These are phyloP conservation scores for Gopherus flavomarginatus DNA, from an alignment of 2,113 vertebrate species.

Conservation along the genomic window DNA sequence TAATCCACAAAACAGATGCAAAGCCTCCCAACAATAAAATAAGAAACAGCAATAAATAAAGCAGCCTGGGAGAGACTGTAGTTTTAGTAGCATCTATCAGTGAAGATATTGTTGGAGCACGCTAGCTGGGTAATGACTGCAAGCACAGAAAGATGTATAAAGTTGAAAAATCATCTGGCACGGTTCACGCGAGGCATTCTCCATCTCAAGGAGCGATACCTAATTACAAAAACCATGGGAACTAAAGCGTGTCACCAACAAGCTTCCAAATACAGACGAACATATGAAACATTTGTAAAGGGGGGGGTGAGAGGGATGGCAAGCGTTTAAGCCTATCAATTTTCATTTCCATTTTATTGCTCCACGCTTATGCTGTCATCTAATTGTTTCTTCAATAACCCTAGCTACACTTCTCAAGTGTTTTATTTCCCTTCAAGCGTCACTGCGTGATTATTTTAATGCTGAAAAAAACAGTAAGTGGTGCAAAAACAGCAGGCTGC, in stretches of 20 bases:
- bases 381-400: constrained; percentile 8
- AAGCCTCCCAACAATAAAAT: neutral
- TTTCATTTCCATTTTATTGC: constrained; percentile 18
- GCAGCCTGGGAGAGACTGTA: neutral
- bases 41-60: neutral
- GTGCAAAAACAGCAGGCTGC: neutral
- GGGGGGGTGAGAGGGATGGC: neutral
- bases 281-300: neutral
- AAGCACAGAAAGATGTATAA: neutral
- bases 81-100: neutral
- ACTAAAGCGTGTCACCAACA: neutral
- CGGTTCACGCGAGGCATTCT: neutral
- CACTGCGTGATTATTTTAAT: neutral
- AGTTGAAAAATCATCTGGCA: constrained; percentile 3
- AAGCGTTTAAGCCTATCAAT: neutral
- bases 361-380: neutral
- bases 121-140: neutral
- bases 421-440: constrained; percentile 17
- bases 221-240: neutral
- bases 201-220: neutral
- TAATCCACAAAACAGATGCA: neutral
- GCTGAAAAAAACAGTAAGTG: neutral
- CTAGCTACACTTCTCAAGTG: neutral
- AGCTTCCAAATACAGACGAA: neutral
- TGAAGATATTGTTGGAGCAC: neutral